Base-by-base conservation (phyloP, 2,888 invertebrate species). In the Alcis repandata region DNA sequence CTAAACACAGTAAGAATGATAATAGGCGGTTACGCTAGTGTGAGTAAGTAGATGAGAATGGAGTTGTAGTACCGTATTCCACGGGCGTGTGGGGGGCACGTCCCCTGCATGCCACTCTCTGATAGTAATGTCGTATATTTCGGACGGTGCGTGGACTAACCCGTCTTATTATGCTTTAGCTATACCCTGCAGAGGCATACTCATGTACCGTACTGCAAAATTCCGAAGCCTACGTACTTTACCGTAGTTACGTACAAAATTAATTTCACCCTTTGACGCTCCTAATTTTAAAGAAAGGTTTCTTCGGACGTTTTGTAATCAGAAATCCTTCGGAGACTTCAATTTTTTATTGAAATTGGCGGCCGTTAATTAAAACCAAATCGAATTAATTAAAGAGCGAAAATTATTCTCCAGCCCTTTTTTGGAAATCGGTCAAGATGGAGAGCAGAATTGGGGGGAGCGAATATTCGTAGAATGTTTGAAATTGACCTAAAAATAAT, bases 361-460 rank as follows among this genome's bases (percentile, higher is more conserved):
- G 86, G 86, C 77, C 87, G 88, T 90, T 91, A 90, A 91, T 91
- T 90, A 90, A 90, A 89, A 87, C 83, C 84, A 88, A 90, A 91
- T 91, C 89, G 89, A 91, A 90, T 91, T 90, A 90, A 90, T 89
- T 87, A 88, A 81, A 79, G 78, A 79, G 79, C 75, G 77, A 77
- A 88, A 85, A 88, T 88, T 88, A 88, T 90, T 89, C 85, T 83
- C 83, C 84, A 63, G 82, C 71, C 84, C 74, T 83, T 83, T 77
- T 76, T 72, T 72, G 64, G 68, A 71, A 77, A 78, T 73, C 66
- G 70, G 78, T 80, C 80, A 82, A 80, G 79, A 74, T 20, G 45
- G 52, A 51, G 17, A 6, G 43, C 11, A n/a, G 32, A 38, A 19
- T 51, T 59, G 19, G 49, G 10, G n/a, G 9, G 46, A 22, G n/a